A percentile compares a stretch with the other conserved stretches of the same genome.
These are phyloP conservation scores for Pristionchus maxplancki DNA, from an alignment of 2,888 invertebrate species.

Conservation along the genomic window DNA sequence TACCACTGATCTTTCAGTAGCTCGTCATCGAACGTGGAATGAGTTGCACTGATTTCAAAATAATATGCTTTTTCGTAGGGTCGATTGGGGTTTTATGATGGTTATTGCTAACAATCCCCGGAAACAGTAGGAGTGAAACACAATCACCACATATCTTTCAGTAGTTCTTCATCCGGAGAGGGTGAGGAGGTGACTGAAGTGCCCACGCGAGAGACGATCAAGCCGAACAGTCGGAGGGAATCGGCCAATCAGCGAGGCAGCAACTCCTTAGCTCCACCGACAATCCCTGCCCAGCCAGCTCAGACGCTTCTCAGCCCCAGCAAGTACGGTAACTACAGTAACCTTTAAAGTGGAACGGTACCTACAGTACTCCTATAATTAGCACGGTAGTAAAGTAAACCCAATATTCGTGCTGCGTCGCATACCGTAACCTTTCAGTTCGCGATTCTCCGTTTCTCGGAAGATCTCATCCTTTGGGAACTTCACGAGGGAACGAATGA, in stretches of 20 bases:
- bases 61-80: too few relatives aligned
- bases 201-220: neutral
- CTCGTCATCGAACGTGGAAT: too few relatives aligned
- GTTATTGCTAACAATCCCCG: too few relatives aligned
- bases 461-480: constrained; percentile 68
- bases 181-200: neutral
- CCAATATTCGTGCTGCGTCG: too few relatives aligned
- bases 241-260: constrained; percentile 7
- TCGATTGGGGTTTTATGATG: too few relatives aligned
- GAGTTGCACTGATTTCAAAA: too few relatives aligned
- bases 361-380: too few relatives aligned
- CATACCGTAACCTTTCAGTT: neutral
- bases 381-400: too few relatives aligned
- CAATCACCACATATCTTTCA: too few relatives aligned
- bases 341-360: too few relatives aligned
- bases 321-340: constrained; percentile 48
- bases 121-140: too few relatives aligned
- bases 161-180: constrained; percentile 49
- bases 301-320: constrained; percentile 60
- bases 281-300: constrained; percentile 54
- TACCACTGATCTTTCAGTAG: too few relatives aligned
- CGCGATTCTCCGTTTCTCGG: constrained; percentile 56
- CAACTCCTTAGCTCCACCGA: neutral
- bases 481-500: constrained; percentile 66
- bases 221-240: constrained; percentile 46